Evolutionary conservation across 1,140 invertebrate genomes (phyloP).

Genomic region (Eupeodes corollae): DNA sequence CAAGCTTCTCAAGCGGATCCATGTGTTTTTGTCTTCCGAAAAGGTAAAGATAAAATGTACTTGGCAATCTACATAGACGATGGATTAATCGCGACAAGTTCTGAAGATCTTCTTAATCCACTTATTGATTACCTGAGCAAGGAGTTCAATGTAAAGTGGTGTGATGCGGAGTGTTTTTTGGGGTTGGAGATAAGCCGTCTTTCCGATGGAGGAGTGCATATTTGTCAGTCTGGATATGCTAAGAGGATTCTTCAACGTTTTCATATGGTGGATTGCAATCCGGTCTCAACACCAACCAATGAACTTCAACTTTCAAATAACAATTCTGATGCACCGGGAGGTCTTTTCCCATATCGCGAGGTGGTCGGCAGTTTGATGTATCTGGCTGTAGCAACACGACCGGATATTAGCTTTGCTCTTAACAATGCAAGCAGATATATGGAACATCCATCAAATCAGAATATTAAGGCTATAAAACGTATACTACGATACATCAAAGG

Average conservation of each 20-base stretch:
- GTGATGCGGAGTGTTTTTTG: conserved; percentile 14
- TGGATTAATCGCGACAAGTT: conserved; percentile 23
- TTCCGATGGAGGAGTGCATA: conserved; percentile 9
- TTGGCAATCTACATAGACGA: conserved; percentile 36
- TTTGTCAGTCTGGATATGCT: conserved; percentile 26
- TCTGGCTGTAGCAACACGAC: conserved; percentile 27
- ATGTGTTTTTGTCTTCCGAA: conserved; percentile 22
- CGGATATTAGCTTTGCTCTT: conserved; percentile 32
- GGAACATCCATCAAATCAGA: not conserved
- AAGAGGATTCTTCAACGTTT: conserved; percentile 27
- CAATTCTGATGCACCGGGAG: not conserved
- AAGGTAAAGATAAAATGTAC: conserved; percentile 15
- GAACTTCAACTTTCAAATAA: not conserved
- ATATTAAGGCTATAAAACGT: conserved; percentile 16
- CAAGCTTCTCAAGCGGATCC: conserved; percentile 22
- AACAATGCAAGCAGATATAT: conserved; percentile 17
- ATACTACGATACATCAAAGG: conserved; percentile 26
- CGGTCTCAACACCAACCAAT: conserved; percentile 24
- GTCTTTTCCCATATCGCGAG: conserved; percentile 17
- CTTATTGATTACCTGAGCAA: conserved; percentile 15
- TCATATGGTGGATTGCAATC: conserved; percentile 26
- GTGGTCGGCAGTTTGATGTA: conserved; percentile 33
- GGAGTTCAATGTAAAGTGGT: conserved; percentile 20
- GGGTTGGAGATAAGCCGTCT: conserved; percentile 19
- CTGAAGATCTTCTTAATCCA: conserved; percentile 8